Percentiles rank a stretch among this genome's conserved stretches.
These are phyloP conservation scores for Lepisosteus osseus DNA, from an alignment of 2,113 vertebrate species.

Conservation along the genomic window DNA sequence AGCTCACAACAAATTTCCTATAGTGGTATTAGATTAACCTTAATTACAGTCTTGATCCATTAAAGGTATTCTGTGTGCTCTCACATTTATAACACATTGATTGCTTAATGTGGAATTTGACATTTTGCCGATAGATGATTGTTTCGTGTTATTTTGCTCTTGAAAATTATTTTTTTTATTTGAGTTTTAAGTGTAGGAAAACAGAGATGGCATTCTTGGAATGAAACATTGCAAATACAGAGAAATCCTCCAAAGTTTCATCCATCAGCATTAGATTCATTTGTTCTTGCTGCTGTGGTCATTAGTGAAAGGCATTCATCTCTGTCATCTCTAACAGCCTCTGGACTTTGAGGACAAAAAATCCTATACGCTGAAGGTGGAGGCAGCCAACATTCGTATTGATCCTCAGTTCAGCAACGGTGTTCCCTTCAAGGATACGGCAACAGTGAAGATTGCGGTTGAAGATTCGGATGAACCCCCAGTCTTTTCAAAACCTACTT, in stretches of 20 bases:
- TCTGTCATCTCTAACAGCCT: slow-evolving; percentile 73
- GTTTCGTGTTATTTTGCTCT: slow-evolving; percentile 17
- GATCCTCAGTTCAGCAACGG: slow-evolving; percentile 77
- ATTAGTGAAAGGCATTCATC: slow-evolving; percentile 64
- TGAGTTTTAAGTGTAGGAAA: slow-evolving; percentile 6
- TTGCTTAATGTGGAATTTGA: slow-evolving; percentile 35
- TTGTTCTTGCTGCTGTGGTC: slow-evolving; percentile 56
- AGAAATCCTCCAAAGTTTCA: slow-evolving; percentile 48
- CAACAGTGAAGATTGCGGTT: slow-evolving; percentile 84
- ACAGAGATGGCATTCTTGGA: slow-evolving; percentile 30
- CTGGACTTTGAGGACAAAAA: slow-evolving; percentile 91
- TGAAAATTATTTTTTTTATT: not conserved
- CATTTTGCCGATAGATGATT: slow-evolving; percentile 39
- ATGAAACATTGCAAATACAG: slow-evolving; percentile 47
- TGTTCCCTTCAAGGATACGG: slow-evolving; percentile 89
- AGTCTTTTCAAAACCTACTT: slow-evolving; percentile 80
- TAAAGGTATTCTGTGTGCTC: slow-evolving; percentile 36
- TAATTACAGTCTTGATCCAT: slow-evolving; percentile 39
- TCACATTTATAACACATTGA: slow-evolving; percentile 43
- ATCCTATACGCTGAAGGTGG: slow-evolving; percentile 88
- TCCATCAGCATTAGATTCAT: slow-evolving; percentile 53
- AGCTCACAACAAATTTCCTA: slow-evolving; percentile 40
- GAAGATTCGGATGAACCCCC: slow-evolving; percentile 93
- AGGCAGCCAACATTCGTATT: slow-evolving; percentile 82
- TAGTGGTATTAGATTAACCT: slow-evolving; percentile 42